Percentiles rank a stretch among this genome's conserved stretches.
phyloP scores from a whole-genome alignment of 2,888 invertebrate species.

The Phragmatobia fuliginosa region DNA sequence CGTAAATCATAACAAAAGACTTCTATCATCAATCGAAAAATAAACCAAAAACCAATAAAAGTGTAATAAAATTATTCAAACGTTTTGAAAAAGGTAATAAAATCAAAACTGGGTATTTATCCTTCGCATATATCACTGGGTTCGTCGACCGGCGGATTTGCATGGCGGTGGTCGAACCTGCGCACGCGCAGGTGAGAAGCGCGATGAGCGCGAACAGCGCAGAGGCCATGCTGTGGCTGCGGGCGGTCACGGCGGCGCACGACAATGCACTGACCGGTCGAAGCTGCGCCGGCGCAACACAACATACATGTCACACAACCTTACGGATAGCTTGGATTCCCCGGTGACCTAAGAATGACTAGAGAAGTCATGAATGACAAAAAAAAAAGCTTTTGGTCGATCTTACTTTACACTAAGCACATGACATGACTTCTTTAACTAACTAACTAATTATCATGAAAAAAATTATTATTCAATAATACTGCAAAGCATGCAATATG shows the following conservation, averaged over 20 bases:
- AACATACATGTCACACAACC: slow-evolving; percentile 23
- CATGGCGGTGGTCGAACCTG: slow-evolving; percentile 63
- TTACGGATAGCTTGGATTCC: not conserved
- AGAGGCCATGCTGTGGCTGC: slow-evolving; percentile 48
- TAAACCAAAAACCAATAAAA: slow-evolving; percentile 14
- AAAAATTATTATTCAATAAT: no score
- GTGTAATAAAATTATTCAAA: slow-evolving; percentile 22
- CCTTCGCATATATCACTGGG: slow-evolving; percentile 73
- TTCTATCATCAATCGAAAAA: slow-evolving; percentile 19
- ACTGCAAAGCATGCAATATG: not conserved
- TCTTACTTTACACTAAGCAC: not conserved
- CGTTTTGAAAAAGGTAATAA: slow-evolving; percentile 40
- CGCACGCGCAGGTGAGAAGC: slow-evolving; percentile 55
- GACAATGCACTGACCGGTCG: slow-evolving; percentile 53
- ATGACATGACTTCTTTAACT: not conserved
- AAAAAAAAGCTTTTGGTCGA: not conserved
- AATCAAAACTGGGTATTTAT: slow-evolving; percentile 46
- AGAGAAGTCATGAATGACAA: slow-evolving; percentile 5
- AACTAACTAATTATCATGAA: not conserved
- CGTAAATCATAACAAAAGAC: slow-evolving; percentile 16
- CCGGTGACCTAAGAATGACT: not conserved
- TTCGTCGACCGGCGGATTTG: slow-evolving; percentile 77
- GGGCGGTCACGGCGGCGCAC: slow-evolving; percentile 52
- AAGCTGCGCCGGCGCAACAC: slow-evolving; percentile 12
- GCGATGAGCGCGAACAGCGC: slow-evolving; percentile 57